Evolutionary conservation across 2,888 invertebrate species (phyloP).

Genomic region (Anthrax anthrax): DNA sequence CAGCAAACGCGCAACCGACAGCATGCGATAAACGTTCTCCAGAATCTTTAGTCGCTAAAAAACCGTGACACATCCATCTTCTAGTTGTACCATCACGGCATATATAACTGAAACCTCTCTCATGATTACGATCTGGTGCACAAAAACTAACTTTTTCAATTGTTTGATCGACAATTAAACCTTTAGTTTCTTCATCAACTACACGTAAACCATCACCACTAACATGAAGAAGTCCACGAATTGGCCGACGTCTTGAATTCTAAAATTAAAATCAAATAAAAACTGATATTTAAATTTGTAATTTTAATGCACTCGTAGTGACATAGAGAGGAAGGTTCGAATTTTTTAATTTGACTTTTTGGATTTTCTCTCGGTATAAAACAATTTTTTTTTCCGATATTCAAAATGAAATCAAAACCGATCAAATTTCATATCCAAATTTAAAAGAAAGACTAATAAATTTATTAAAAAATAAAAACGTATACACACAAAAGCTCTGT

Average conservation of each 20-base stretch:
- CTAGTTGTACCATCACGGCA: slow-evolving; percentile 97
- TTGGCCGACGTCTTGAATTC: slow-evolving; percentile 77
- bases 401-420: too few relatives aligned
- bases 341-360: too few relatives aligned
- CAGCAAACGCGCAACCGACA: slow-evolving; percentile 98
- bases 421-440: too few relatives aligned
- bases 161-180: slow-evolving; percentile 96
- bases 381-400: too few relatives aligned
- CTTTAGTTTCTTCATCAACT: slow-evolving; percentile 97
- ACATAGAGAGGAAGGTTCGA: too few relatives aligned
- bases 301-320: too few relatives aligned
- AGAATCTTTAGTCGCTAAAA: slow-evolving; percentile 86
- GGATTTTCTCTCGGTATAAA: too few relatives aligned
- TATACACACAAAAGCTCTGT: too few relatives aligned
- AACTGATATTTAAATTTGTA: too few relatives aligned
- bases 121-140: slow-evolving; percentile 95
- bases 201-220: slow-evolving; percentile 93
- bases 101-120: slow-evolving; percentile 94
- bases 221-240: slow-evolving; percentile 78
- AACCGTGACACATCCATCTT: slow-evolving; percentile 99
- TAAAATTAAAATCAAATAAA: too few relatives aligned
- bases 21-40: slow-evolving; percentile 98
- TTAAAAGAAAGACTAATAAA: too few relatives aligned
- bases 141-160: slow-evolving; percentile 99
- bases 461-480: too few relatives aligned